Conservation (phyloP, 2,888 invertebrate genomes). For the Teinopalpus imperialis region DNA sequence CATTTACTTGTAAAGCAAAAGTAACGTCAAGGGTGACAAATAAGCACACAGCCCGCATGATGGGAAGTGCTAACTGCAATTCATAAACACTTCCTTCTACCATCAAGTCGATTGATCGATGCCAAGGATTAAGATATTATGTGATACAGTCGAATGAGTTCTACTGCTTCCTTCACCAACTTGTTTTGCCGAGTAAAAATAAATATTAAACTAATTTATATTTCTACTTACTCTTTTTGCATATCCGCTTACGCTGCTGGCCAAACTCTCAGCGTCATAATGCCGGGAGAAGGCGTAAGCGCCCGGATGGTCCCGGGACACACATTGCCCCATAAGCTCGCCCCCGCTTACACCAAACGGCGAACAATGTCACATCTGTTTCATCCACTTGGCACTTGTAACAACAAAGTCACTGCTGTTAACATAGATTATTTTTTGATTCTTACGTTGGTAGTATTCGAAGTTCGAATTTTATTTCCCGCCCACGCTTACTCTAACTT, state of each 20-base stretch:
- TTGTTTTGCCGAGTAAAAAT: too few relatives aligned
- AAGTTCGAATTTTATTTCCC: slow-evolving; percentile 24
- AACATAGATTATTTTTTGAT: slow-evolving; percentile 11
- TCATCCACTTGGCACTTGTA: slow-evolving; percentile 20
- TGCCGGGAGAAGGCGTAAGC: slow-evolving; percentile 69
- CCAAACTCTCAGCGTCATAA: slow-evolving; percentile 72
- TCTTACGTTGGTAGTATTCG: slow-evolving; percentile 3
- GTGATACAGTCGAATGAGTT: too few relatives aligned
- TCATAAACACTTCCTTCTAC: too few relatives aligned
- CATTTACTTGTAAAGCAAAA: too few relatives aligned
- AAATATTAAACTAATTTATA: too few relatives aligned
- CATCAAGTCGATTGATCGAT: too few relatives aligned
- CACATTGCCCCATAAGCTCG: slow-evolving; percentile 89
- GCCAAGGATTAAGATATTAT: too few relatives aligned
- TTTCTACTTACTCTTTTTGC: slow-evolving; percentile 59
- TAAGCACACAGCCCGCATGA: too few relatives aligned
- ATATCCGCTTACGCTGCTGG: slow-evolving; percentile 61
- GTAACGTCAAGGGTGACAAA: too few relatives aligned
- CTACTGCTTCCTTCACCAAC: too few relatives aligned
- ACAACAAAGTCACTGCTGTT: slow-evolving; percentile 10
- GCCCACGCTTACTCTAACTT: slow-evolving; percentile 16
- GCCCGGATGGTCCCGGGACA: slow-evolving; percentile 84
- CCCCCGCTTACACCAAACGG: slow-evolving; percentile 35
- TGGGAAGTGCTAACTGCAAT: too few relatives aligned
- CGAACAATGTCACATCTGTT: slow-evolving; percentile 36